phyloP scores from a whole-genome alignment of 2,888 invertebrate genomes.

The Lepidocyrtoides sp. region DNA sequence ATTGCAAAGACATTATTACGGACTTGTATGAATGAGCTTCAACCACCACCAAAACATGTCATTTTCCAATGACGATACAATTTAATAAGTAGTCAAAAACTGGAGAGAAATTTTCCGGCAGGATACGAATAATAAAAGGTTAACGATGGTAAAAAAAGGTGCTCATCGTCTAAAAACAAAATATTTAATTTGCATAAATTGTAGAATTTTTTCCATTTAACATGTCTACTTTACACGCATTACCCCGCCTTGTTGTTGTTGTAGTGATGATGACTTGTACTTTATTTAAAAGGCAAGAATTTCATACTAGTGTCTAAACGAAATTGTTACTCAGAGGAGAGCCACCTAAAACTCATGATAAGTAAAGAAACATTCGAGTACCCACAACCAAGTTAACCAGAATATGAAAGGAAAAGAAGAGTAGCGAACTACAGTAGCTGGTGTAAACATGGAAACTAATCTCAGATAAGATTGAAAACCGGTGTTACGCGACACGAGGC shows the following conservation, averaged over 20 bases:
- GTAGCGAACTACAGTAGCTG: constrained; percentile 71
- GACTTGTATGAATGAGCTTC: neutral
- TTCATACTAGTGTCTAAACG: neutral
- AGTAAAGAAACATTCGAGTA: neutral
- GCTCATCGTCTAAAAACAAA: neutral
- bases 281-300: neutral
- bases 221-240: constrained; percentile 11
- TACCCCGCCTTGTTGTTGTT: constrained; percentile 13
- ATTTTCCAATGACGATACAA: too few species aligned
- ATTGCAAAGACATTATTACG: too few species aligned
- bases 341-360: neutral
- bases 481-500: constrained; percentile 83
- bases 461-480: constrained; percentile 80
- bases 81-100: neutral
- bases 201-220: constrained; percentile 7
- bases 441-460: constrained; percentile 81
- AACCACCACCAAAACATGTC: neutral
- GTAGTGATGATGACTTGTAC: constrained; percentile 12
- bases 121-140: neutral
- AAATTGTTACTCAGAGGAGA: neutral
- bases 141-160: neutral
- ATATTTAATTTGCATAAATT: constrained; percentile 66
- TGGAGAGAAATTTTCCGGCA: neutral
- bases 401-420: neutral
- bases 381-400: neutral